Evolutionary conservation across 2,888 invertebrate genomes (phyloP).

Genomic region (Ectemnius cavifrons): DNA sequence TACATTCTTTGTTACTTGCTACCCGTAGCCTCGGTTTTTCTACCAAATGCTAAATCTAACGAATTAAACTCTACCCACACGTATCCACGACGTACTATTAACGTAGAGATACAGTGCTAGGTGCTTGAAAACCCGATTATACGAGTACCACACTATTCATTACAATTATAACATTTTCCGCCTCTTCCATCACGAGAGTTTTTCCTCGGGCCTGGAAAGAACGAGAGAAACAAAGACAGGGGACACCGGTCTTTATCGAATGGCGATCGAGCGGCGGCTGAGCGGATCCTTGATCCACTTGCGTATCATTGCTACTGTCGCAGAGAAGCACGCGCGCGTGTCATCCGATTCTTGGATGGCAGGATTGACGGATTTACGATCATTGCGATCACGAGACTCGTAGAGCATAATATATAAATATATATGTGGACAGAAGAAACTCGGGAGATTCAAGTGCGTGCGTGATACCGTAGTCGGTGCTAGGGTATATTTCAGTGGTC

Average conservation of each 20-base stretch:
- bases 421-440: not conserved
- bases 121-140: not conserved
- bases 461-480: slow-evolving; percentile 79
- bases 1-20: no score
- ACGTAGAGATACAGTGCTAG: no score
- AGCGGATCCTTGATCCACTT: slow-evolving; percentile 46
- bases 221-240: no score
- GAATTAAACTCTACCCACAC: no score
- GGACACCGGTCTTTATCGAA: not conserved
- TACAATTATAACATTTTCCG: not conserved
- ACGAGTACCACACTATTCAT: not conserved
- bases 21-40: no score
- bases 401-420: no score
- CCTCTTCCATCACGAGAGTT: no score
- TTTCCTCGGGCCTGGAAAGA: no score
- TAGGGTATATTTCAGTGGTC: slow-evolving; percentile 82
- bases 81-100: no score
- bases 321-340: not conserved
- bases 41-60: no score
- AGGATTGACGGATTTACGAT: no score
- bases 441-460: not conserved
- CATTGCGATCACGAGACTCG: no score
- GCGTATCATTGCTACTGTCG: not conserved
- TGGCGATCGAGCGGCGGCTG: slow-evolving; percentile 23
- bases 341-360: not conserved